These are phyloP conservation scores for Limnephilus lunatus DNA, from an alignment of 2,888 invertebrate genomes.

Conservation along the genomic window DNA sequence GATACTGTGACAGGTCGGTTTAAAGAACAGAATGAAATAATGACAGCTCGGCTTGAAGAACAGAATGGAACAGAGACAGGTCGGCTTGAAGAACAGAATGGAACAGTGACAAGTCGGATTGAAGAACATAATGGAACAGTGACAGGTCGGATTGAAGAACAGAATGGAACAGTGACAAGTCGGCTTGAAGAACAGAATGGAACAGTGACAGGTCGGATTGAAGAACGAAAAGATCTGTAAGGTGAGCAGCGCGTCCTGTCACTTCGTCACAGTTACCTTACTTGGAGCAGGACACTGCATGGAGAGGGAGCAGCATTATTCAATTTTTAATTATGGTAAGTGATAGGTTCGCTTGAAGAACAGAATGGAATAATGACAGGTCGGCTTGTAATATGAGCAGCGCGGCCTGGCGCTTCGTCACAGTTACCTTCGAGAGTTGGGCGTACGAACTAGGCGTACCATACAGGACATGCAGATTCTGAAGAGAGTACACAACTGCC, in stretches of 20 bases:
- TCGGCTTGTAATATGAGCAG: slow-evolving; percentile 95
- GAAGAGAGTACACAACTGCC: too few relatives aligned
- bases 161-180: slow-evolving; percentile 86
- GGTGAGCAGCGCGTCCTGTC: slow-evolving; percentile 69
- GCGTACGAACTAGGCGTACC: too few relatives aligned
- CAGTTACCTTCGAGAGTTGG: too few relatives aligned
- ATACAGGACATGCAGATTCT: too few relatives aligned
- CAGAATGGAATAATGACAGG: slow-evolving; percentile 84
- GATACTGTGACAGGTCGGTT: slow-evolving; percentile 91
- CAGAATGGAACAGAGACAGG: slow-evolving; percentile 84
- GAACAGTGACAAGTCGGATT: slow-evolving; percentile 90
- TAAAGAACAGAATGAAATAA: slow-evolving; percentile 94
- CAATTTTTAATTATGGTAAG: too few relatives aligned
- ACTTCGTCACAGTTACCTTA: slow-evolving; percentile 91
- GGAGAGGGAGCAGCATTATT: too few relatives aligned
- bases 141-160: slow-evolving; percentile 68
- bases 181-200: slow-evolving; percentile 94
- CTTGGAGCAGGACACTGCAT: slow-evolving; percentile 92
- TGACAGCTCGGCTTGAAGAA: too few relatives aligned
- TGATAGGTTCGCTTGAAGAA: slow-evolving; percentile 81
- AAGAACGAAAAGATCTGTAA: slow-evolving; percentile 79
- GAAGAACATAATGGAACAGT: slow-evolving; percentile 95
- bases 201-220: slow-evolving; percentile 94
- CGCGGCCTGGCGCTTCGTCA: slow-evolving; percentile 76
- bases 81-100: slow-evolving; percentile 95